Percentiles rank a stretch among this genome's conserved stretches.
These are phyloP conservation scores for Zophobas morio DNA, from an alignment of 1,140 invertebrate species.

Conservation along the genomic window DNA sequence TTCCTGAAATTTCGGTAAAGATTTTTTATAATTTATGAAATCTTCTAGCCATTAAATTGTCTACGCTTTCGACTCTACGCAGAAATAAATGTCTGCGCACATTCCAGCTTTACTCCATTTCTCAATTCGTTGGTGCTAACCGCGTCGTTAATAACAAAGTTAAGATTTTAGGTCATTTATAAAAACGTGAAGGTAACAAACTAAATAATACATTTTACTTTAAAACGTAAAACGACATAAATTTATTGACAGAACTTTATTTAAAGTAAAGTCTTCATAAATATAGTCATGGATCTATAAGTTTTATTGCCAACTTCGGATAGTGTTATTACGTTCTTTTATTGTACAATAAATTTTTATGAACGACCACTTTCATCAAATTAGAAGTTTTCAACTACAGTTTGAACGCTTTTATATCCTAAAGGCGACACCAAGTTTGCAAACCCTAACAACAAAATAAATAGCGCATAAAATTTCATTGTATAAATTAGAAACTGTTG, in stretches of 20 bases:
- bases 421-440: conserved; percentile 3
- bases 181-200: too few relatives aligned
- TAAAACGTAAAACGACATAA: too few relatives aligned
- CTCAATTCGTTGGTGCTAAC: too few relatives aligned
- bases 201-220: too few relatives aligned
- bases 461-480: background rate
- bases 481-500: background rate
- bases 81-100: too few relatives aligned
- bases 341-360: conserved; percentile 28
- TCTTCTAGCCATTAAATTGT: conserved; percentile 7
- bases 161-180: too few relatives aligned
- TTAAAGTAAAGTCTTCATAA: too few relatives aligned
- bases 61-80: background rate
- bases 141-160: too few relatives aligned
- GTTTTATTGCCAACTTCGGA: background rate
- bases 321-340: conserved; percentile 3
- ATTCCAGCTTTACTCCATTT: too few relatives aligned
- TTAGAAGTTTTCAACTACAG: conserved; percentile 31
- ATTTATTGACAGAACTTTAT: too few relatives aligned
- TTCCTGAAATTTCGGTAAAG: conserved; percentile 10
- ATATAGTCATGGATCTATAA: background rate
- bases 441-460: conserved; percentile 3
- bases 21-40: conserved; percentile 13
- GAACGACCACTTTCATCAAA: conserved; percentile 5
- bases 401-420: conserved; percentile 23